Base-by-base conservation (phyloP, 2,113 vertebrate species). In the Pseudonaja textilis region DNA sequence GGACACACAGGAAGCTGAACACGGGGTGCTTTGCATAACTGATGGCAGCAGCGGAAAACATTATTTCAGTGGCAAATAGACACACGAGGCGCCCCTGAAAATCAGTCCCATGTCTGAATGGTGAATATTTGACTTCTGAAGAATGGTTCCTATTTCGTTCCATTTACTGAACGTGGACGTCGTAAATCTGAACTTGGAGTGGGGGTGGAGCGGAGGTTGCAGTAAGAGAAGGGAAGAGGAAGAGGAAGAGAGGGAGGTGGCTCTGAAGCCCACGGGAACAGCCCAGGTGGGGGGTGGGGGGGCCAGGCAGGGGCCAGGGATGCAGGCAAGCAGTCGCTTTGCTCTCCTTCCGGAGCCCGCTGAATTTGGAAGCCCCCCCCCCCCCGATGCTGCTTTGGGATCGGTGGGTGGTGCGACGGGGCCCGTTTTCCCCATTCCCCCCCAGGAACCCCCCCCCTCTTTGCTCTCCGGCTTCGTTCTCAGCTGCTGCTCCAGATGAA, bases 401-500 rank as follows among this genome's bases (percentile, higher is more conserved):
- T 91, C 4, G 16, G n/a, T 6, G n/a, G 5, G 3, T 4, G 3
- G 14, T 42, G 25, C 20, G 42, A 29, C 47, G 42, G 89, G n/a
- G 29, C 4, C 59, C 3, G 23, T 59, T 59, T 25, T 10, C 3
- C 57, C 23, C 8, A 0, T 59, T 59, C 57, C 57, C 23, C 11
- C 59, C 59, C 25, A 61, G 59, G 9, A 61, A 6, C 18, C 7
- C 54, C 25, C 18, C 6, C 54, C 25, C 42, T 23, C 2, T 22
- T 5, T 0, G 0, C 47, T 56, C 92, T n/a, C 61, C 56, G 3
- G 12, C 1, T 6, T 50, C 34, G 12, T 45, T 55, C 26, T 42
- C 85, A 99, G 99, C 98, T 98, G 4, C 97, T 99, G 94, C 98
- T 99, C 23, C 99, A 99, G 96, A 97, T 98, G 29, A 99, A 98